Evolutionary conservation across 2,797 vertebrate genomes (phyloP).

Genomic region (Hoplostethus mediterraneus): DNA sequence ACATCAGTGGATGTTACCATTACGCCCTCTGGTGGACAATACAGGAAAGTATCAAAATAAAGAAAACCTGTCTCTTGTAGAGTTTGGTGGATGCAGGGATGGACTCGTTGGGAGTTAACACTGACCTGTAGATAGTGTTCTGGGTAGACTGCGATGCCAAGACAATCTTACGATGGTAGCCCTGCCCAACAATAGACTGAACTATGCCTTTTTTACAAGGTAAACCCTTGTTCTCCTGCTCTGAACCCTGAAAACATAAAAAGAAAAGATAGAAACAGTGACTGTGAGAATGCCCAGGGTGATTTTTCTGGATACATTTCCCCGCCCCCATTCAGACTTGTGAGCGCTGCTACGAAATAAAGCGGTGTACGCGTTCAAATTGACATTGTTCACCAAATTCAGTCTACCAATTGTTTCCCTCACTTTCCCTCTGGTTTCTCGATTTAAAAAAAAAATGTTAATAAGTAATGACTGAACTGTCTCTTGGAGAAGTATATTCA

Average conservation of each 20-base stretch:
- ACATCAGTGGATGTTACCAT: background rate
- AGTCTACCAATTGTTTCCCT: too few species aligned
- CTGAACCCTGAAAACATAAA: slow-evolving; percentile 87
- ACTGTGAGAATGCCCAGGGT: background rate
- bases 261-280: background rate
- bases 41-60: background rate
- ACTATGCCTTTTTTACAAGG: slow-evolving; percentile 99
- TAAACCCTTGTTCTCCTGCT: slow-evolving; percentile 97
- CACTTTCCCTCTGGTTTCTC: too few species aligned
- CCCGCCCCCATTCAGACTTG: background rate
- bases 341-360: too few species aligned
- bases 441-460: too few species aligned
- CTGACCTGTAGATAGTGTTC: slow-evolving; percentile 95
- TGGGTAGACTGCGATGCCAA: slow-evolving; percentile 97
- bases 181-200: slow-evolving; percentile 96
- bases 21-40: background rate
- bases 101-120: background rate
- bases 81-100: background rate
- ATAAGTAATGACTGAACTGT: too few species aligned
- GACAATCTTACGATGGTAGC: slow-evolving; percentile 98
- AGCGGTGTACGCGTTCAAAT: too few species aligned
- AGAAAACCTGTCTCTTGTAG: background rate
- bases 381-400: too few species aligned
- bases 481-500: too few species aligned
- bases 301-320: background rate